Conservation (phyloP, 2,113 vertebrate species). For the Neofelis nebulosa region DNA sequence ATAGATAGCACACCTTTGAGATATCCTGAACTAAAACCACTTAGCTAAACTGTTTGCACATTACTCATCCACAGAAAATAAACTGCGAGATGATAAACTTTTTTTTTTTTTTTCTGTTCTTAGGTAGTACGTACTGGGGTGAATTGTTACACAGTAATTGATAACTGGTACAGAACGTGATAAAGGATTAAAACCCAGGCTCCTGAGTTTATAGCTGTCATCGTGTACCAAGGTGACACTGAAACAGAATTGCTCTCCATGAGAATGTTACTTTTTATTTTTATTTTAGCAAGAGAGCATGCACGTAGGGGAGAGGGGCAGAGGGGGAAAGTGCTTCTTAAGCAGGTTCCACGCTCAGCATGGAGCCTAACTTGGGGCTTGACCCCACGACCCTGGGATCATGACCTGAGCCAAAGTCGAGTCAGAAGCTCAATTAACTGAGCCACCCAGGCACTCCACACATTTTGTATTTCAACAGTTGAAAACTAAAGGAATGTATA, state of each 20-base stretch:
- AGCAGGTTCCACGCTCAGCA: too few species aligned
- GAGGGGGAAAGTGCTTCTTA: too few species aligned
- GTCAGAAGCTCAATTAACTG: too few species aligned
- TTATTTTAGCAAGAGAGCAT: too few species aligned
- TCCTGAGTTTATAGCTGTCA: neutral
- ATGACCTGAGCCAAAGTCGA: too few species aligned
- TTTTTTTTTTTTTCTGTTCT: neutral
- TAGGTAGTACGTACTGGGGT: neutral
- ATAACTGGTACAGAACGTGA: neutral
- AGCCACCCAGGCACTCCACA: too few species aligned
- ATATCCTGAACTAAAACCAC: neutral
- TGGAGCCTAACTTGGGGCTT: too few species aligned
- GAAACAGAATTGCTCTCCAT: neutral
- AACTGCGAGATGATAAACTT: neutral
- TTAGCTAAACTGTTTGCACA: neutral
- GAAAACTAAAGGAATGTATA: neutral
- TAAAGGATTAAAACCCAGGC: neutral
- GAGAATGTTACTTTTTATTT: neutral
- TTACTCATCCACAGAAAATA: neutral
- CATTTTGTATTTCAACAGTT: neutral
- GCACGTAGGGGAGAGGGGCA: too few species aligned
- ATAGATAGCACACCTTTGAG: neutral
- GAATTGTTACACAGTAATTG: neutral
- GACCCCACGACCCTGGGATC: too few species aligned
- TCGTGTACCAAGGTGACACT: neutral